Conservation (phyloP, 2,113 vertebrate species). For the Indicator indicator region DNA sequence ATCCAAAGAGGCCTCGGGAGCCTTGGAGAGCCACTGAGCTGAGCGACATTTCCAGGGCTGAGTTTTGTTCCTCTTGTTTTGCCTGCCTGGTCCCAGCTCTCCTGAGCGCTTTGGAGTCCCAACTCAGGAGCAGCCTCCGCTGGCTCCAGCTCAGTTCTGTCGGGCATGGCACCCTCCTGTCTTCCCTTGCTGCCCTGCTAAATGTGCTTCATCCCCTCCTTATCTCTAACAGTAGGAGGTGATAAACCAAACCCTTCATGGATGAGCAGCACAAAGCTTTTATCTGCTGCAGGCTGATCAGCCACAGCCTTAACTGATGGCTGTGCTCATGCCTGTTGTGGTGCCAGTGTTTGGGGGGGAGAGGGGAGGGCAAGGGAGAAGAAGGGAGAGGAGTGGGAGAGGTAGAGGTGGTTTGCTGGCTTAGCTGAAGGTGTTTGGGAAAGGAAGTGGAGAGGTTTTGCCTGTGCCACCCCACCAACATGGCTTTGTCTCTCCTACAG, state of each 20-base stretch:
- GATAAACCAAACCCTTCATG: neutral
- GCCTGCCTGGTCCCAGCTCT: neutral
- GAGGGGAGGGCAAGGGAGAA: too few relatives aligned
- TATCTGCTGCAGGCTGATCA: neutral
- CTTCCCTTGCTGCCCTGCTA: neutral
- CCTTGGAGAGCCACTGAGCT: neutral
- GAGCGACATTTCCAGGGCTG: neutral
- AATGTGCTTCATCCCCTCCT: neutral
- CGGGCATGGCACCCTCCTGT: neutral
- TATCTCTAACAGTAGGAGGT: too few relatives aligned
- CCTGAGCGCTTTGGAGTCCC: neutral
- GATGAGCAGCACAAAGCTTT: neutral
- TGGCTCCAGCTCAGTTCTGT: rapidly evolving
- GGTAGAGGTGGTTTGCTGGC: neutral
- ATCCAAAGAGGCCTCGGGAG: neutral
- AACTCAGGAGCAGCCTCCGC: rapidly evolving
- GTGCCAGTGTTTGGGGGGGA: neutral
- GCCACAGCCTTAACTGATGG: too few relatives aligned
- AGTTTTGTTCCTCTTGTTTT: rapidly evolving
- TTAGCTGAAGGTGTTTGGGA: neutral
- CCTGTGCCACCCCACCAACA: neutral
- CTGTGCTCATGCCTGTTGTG: neutral
- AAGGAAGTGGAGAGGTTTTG: neutral
- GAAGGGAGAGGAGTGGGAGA: too few relatives aligned
- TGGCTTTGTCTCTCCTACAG: neutral